These are phyloP conservation scores for Varroa destructor DNA, from an alignment of 1,140 invertebrate species.

Conservation along the genomic window DNA sequence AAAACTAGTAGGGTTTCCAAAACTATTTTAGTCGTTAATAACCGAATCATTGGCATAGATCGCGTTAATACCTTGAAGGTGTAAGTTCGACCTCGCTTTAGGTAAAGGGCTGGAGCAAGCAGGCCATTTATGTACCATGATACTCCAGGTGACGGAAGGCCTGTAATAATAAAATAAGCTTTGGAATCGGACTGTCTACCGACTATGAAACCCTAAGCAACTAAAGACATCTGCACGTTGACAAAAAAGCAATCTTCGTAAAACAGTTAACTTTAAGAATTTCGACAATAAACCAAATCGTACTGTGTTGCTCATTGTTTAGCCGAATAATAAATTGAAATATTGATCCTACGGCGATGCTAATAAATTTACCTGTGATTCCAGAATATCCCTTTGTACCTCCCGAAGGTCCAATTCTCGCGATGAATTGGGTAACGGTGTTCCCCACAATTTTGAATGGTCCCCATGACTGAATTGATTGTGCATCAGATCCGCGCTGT, in stretches of 20 bases:
- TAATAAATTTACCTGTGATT: constrained; percentile 49
- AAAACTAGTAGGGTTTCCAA: no score
- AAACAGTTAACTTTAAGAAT: constrained; percentile 9
- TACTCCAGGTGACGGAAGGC: constrained; percentile 67
- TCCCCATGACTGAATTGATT: constrained; percentile 53
- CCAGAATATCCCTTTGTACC: constrained; percentile 60
- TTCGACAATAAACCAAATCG: no score
- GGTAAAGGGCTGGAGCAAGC: constrained; percentile 67
- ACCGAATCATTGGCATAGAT: constrained; percentile 41
- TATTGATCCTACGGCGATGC: constrained; percentile 29
- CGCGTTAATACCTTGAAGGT: constrained; percentile 46
- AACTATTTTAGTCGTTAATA: no score
- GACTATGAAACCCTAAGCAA: constrained; percentile 21
- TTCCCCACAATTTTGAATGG: constrained; percentile 60
- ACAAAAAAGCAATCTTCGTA: constrained; percentile 16
- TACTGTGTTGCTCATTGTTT: no score
- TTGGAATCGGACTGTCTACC: not conserved
- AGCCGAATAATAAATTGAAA: no score
- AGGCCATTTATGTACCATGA: constrained; percentile 81
- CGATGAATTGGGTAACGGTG: constrained; percentile 57
- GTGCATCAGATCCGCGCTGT: constrained; percentile 12
- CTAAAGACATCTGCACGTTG: constrained; percentile 2
- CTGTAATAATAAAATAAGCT: constrained; percentile 39
- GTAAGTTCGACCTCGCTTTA: constrained; percentile 70
- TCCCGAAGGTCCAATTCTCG: constrained; percentile 64